Evolutionary conservation across 2,113 vertebrate species (phyloP), one percentile per base, ranked within the genome.

Genomic region (Microtus richardsoni): DNA sequence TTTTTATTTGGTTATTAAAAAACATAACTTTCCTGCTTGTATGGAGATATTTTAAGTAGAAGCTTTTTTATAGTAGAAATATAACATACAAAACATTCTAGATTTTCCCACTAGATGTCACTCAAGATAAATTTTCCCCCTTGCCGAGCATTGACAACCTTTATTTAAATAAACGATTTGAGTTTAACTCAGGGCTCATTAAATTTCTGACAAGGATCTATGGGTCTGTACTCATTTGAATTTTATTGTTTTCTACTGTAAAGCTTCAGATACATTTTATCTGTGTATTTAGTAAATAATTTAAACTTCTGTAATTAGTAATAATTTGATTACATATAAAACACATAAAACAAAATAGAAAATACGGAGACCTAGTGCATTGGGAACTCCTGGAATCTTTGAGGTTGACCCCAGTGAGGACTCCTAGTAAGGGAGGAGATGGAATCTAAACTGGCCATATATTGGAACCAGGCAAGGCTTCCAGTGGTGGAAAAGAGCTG

Each of bases 81-180:
- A 4, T 28, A 82, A 58, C 47, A 30, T 30, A n/a, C 7, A n/a
- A 88, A 70, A 41, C 26, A 64, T 84, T 64, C 58, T 39, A 84
- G 58, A 64, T 84, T 4, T 10, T 44, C 44, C 98, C 98, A 98
- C 98, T 98, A 98, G 98, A 98, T 99, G 98, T 98, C 98, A 98
- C 97, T 97, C 91, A 95, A 89, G 26, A 97, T 95, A 97, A 92
- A 28, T 41, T 22, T 96, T 92, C 77, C 33, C 47, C 62, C 44
- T 89, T 80, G 22, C 28, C 2, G n/a, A 49, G 1, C 60, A 22
- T 6, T 60, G 71, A 47, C 3, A 70, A 88, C 70, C 54, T 89
- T 92, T 93, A 88, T 44, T 96, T 8, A 68, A 44, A 66, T 26
- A 85, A 87, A 17, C 33, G 4, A 14, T 60, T 28, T 74, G 47